Evolutionary conservation across 2,888 invertebrate genomes (phyloP), one percentile per base, ranked within the genome.

Genomic region (Timema cristinae): DNA sequence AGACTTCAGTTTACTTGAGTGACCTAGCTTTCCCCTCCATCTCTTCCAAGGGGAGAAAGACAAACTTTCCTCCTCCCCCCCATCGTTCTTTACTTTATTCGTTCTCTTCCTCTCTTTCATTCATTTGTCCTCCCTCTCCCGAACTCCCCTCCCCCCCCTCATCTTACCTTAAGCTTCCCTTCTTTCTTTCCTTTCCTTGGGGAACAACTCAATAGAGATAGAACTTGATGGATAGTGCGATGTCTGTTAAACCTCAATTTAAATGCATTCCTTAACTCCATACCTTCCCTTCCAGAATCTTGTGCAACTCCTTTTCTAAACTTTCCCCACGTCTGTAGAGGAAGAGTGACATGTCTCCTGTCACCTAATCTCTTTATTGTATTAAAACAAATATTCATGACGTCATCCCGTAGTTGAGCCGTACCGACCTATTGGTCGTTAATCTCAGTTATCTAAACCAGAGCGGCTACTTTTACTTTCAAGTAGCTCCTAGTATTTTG

Each of bases 161-260:
- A 13, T 16, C 68, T 68, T 7, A n/a, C 59, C 48, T 7, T 50
- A 49, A 15, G 13, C 50, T 8, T n/a, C 52, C 52, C 47, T n/a
- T 66, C 66, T 15, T 15, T 15, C 66, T 66, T 66, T 66, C 16
- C 49, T 59, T 52, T 66, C 66, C 67, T 67, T 52, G 67, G 71
- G 71, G 71, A 71, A 68, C 68, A 67, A 67, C 71, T 71, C 67
- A 67, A 71, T 71, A 68, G 68, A 71, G 70, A 70, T 70, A 70
- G 66, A 73, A 63, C 79, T 79, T 80, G 80, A 80, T 79, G 79
- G 79, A 80, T 80, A 80, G 78, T 77, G 71, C 77, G 77, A 77
- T 78, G 79, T 79, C 79, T 79, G 71, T 80, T 80, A 80, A 80
- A 78, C 77, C 79, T 78, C 80, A 78, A 80, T 80, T 80, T 80